phyloP scores from a whole-genome alignment of 2,113 vertebrate genomes.

The Lepisosteus osseus region DNA sequence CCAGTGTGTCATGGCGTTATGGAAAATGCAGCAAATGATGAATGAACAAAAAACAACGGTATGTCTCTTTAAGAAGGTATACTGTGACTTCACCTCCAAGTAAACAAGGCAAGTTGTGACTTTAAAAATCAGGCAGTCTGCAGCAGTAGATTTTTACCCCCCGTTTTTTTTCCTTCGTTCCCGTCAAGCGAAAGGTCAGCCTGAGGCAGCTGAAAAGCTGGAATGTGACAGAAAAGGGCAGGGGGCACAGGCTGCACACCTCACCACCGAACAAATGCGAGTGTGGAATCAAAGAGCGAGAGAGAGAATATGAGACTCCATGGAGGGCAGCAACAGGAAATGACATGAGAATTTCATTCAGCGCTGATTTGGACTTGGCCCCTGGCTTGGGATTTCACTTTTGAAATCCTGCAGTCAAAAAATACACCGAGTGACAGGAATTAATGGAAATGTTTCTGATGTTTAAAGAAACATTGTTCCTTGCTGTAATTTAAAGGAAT shows the following conservation, averaged over 20 bases:
- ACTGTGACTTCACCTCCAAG: conserved; percentile 42
- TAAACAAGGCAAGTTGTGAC: conserved; percentile 14
- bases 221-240: conserved; percentile 57
- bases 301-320: conserved; percentile 33
- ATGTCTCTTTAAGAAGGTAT: conserved; percentile 50
- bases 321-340: conserved; percentile 63
- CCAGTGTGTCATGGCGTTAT: conserved; percentile 40
- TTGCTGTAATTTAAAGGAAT: neutral
- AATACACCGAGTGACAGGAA: conserved; percentile 36
- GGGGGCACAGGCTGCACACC: conserved; percentile 29
- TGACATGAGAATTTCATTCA: conserved; percentile 63
- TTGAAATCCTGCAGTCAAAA: conserved; percentile 14
- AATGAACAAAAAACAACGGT: conserved; percentile 18
- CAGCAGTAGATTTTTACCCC: conserved; percentile 1
- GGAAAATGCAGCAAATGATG: conserved; percentile 20
- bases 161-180: conserved; percentile 28
- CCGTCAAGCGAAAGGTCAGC: conserved; percentile 39
- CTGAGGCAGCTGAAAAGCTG: conserved; percentile 29
- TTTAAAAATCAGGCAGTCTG: neutral
- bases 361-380: conserved; percentile 36
- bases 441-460: neutral
- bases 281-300: conserved; percentile 34
- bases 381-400: conserved; percentile 35
- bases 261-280: conserved; percentile 34
- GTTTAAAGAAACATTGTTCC: neutral